phyloP scores from a whole-genome alignment of 2,888 invertebrate species.

The Caenorhabditis doughertyi region DNA sequence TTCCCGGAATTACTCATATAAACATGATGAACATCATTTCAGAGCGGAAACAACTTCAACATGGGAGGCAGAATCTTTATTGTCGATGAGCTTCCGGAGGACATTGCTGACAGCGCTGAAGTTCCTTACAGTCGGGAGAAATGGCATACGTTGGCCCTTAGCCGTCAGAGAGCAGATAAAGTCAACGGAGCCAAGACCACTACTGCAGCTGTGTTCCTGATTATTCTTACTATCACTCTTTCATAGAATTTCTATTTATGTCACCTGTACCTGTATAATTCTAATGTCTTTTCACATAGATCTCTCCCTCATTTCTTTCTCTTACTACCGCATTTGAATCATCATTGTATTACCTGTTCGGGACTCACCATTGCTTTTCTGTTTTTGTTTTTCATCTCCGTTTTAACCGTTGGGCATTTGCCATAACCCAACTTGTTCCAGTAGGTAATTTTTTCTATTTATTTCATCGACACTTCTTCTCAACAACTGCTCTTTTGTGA shows the following conservation, averaged over 20 bases:
- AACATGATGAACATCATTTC: slow-evolving; percentile 81
- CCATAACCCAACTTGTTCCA: slow-evolving; percentile 53
- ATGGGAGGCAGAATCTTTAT: slow-evolving; percentile 97
- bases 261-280: slow-evolving; percentile 30
- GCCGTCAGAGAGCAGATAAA: slow-evolving; percentile 57
- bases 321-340: slow-evolving; percentile 6
- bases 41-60: slow-evolving; percentile 93
- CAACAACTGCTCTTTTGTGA: slow-evolving; percentile 8
- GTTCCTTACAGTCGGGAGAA: slow-evolving; percentile 76
- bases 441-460: slow-evolving; percentile 38
- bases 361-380: slow-evolving; percentile 47
- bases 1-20: not conserved
- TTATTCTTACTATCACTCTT: slow-evolving; percentile 48
- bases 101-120: slow-evolving; percentile 75
- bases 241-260: slow-evolving; percentile 15
- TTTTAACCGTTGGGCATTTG: slow-evolving; percentile 46
- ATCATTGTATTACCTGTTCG: slow-evolving; percentile 54
- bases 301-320: slow-evolving; percentile 43
- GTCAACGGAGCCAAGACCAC: slow-evolving; percentile 54
- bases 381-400: slow-evolving; percentile 13
- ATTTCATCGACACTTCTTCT: slow-evolving; percentile 9
- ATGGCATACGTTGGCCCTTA: slow-evolving; percentile 63
- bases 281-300: slow-evolving; percentile 51
- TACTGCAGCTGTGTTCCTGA: slow-evolving; percentile 44
- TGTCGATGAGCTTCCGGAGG: slow-evolving; percentile 87